Conservation (phyloP, 2,797 vertebrate species). For the Astyanax mexicanus region DNA sequence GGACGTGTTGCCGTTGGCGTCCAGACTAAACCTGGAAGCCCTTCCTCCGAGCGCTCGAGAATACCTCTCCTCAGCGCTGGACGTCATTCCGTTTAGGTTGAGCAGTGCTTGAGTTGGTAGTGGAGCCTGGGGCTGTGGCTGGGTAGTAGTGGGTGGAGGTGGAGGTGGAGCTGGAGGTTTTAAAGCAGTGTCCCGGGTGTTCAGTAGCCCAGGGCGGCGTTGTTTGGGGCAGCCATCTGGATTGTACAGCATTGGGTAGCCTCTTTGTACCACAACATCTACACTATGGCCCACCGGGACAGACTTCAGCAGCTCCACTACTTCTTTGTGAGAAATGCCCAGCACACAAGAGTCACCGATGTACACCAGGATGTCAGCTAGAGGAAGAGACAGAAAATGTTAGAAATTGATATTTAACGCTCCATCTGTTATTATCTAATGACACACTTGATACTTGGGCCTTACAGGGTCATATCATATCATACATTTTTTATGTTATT, state of each 20-base stretch:
- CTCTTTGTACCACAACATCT: conserved; percentile 80
- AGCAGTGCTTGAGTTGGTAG: conserved; percentile 68
- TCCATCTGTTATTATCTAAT: background rate
- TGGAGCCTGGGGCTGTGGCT: conserved; percentile 54
- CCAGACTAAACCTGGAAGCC: conserved; percentile 67
- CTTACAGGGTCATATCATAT: too few relatives aligned
- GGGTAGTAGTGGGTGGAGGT: conserved; percentile 60
- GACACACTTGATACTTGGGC: too few relatives aligned
- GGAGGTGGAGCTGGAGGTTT: conserved; percentile 44
- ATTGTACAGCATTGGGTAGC: conserved; percentile 84
- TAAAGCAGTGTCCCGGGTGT: conserved; percentile 38
- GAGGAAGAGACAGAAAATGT: background rate
- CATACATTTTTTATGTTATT: too few relatives aligned
- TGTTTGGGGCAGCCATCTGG: conserved; percentile 79
- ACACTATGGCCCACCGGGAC: conserved; percentile 80
- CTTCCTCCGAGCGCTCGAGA: conserved; percentile 54
- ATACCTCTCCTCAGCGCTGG: conserved; percentile 57
- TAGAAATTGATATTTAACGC: too few relatives aligned
- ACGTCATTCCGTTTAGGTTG: conserved; percentile 21
- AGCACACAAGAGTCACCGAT: conserved; percentile 79
- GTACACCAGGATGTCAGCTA: conserved; percentile 82
- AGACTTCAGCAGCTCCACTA: conserved; percentile 79
- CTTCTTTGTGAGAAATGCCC: conserved; percentile 78
- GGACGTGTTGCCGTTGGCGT: conserved; percentile 73
- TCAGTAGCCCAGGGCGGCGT: conserved; percentile 54